Percentiles rank a stretch among this genome's conserved stretches.
Conservation (phyloP, 2,888 invertebrate species). For the Phyto melanocephala region DNA sequence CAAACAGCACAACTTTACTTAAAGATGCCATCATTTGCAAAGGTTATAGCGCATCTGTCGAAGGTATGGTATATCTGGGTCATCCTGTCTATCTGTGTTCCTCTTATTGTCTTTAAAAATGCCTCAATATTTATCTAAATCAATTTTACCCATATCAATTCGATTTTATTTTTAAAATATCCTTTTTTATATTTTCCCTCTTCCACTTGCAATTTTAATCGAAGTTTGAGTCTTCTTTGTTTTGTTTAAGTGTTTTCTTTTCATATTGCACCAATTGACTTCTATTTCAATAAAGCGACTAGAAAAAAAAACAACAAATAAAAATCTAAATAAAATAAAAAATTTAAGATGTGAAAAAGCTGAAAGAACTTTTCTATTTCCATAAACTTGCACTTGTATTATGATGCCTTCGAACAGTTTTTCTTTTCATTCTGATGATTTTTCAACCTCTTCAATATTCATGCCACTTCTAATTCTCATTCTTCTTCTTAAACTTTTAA, state of each 20-base stretch:
- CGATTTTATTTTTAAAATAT: conserved; percentile 7
- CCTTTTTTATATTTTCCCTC: background rate
- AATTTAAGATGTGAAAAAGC: background rate
- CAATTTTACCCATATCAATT: conserved; percentile 3
- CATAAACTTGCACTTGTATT: conserved; percentile 42
- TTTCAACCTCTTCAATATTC: background rate
- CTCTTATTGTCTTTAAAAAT: no score
- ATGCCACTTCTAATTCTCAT: background rate
- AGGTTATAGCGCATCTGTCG: no score
- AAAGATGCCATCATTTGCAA: no score
- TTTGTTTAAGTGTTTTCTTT: conserved; percentile 57
- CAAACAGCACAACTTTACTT: no score
- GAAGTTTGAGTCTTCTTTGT: conserved; percentile 45
- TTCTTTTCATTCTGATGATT: background rate
- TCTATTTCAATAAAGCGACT: conserved; percentile 48
- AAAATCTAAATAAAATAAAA: conserved; percentile 1
- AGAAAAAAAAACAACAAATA: conserved; percentile 10
- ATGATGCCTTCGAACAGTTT: conserved; percentile 34
- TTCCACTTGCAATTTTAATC: conserved; percentile 18
- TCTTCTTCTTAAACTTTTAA: background rate
- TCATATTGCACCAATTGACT: conserved; percentile 58
- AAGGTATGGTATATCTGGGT: no score
- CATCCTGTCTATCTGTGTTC: no score
- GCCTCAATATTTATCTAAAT: background rate
- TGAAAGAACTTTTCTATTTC: conserved; percentile 25